phyloP scores from a whole-genome alignment of 2,888 invertebrate genomes.

The Lepetodrilus schrolli region DNA sequence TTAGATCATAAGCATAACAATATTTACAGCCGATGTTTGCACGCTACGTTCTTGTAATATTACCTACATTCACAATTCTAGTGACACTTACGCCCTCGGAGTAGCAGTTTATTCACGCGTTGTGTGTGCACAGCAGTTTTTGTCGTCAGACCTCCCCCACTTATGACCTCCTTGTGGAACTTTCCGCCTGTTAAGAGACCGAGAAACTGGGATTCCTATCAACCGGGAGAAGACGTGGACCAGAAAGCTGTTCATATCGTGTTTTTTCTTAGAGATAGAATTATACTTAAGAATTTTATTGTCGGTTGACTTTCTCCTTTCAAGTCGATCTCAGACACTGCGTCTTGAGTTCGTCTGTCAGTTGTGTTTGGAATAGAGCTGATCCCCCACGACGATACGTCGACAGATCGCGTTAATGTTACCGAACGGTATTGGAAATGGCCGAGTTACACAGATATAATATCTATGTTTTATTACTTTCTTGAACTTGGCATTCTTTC shows the following conservation, averaged over 20 bases:
- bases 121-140: constrained; percentile 11
- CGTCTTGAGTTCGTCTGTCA: background rate
- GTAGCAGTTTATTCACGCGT: background rate
- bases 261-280: constrained; percentile 11
- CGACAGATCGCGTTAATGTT: background rate
- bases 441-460: too few relatives aligned
- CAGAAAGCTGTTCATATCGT: background rate
- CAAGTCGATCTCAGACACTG: background rate
- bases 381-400: background rate
- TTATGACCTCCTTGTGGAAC: background rate
- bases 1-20: too few relatives aligned
- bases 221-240: background rate
- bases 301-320: background rate
- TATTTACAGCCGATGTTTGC: too few relatives aligned
- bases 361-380: background rate
- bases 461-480: too few relatives aligned
- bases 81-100: background rate
- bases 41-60: too few relatives aligned
- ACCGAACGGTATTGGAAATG: too few relatives aligned
- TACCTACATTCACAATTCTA: background rate
- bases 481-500: too few relatives aligned
- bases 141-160: background rate
- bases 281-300: constrained; percentile 14
- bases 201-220: background rate
- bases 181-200: background rate